These are phyloP conservation scores for Ceratina australensis DNA, from an alignment of 1,140 invertebrate genomes.

Conservation along the genomic window DNA sequence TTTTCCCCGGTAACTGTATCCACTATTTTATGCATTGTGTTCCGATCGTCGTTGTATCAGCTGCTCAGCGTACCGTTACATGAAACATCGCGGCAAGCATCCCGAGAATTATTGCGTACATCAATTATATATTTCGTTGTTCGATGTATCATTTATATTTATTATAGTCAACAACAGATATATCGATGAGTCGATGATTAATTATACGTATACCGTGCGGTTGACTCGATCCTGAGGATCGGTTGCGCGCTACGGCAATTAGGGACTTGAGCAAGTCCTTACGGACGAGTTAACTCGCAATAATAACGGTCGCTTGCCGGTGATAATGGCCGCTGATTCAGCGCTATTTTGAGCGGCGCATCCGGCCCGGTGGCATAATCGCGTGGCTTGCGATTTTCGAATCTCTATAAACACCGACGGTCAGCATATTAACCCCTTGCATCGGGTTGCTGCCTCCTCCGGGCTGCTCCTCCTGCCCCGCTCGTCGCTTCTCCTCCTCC, in stretches of 20 bases:
- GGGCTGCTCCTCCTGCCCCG: background rate
- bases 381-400: conserved; percentile 61
- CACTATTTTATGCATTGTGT: too few species aligned
- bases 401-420: conserved; percentile 53
- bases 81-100: too few species aligned
- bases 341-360: conserved; percentile 57
- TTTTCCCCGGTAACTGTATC: too few species aligned
- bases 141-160: too few species aligned
- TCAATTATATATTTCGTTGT: too few species aligned
- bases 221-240: conserved; percentile 53
- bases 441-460: background rate
- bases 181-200: conserved; percentile 11
- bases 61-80: too few species aligned
- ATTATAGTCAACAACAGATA: too few species aligned
- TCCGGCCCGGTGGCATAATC: conserved; percentile 39
- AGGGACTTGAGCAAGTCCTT: conserved; percentile 48
- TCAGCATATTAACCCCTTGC: conserved; percentile 61
- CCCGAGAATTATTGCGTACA: too few species aligned
- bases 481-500: background rate
- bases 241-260: conserved; percentile 52
- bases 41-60: too few species aligned
- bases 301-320: conserved; percentile 54
- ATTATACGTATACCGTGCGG: conserved; percentile 7
- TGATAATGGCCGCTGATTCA: conserved; percentile 61
- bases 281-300: conserved; percentile 65